Evolutionary conservation across 2,888 invertebrate genomes (phyloP).

Genomic region (Thera britannica): DNA sequence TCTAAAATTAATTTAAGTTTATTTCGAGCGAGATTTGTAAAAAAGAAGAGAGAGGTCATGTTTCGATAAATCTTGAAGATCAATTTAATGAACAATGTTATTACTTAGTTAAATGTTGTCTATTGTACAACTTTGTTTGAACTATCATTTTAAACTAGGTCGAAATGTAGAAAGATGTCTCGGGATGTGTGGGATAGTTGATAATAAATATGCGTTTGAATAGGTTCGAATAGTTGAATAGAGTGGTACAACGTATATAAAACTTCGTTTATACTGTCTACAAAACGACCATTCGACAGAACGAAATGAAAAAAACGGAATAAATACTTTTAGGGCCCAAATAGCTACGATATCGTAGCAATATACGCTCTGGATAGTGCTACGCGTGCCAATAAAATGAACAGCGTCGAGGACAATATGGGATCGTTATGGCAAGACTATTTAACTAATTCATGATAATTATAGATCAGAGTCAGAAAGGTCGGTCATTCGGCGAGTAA

Average conservation of each 20-base stretch:
- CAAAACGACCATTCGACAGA: constrained; percentile 2
- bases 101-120: too few species aligned
- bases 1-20: not conserved
- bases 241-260: not conserved
- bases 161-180: not conserved
- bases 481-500: constrained; percentile 21
- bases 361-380: constrained; percentile 12
- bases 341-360: constrained; percentile 12
- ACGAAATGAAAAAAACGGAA: constrained; percentile 10
- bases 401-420: constrained; percentile 14
- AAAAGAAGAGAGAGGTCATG: too few species aligned
- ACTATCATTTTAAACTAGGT: too few species aligned
- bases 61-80: too few species aligned
- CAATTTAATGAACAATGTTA: too few species aligned
- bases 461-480: constrained; percentile 24
- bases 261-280: constrained; percentile 9
- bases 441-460: constrained; percentile 33
- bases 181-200: not conserved
- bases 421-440: constrained; percentile 26
- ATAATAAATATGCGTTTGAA: not conserved
- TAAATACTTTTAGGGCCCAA: constrained; percentile 2
- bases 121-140: too few species aligned
- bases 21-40: too few species aligned
- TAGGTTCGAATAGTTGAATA: not conserved
- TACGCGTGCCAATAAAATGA: constrained; percentile 13